phyloP scores from a whole-genome alignment of 2,113 vertebrate genomes.

The Trogon surrucura region DNA sequence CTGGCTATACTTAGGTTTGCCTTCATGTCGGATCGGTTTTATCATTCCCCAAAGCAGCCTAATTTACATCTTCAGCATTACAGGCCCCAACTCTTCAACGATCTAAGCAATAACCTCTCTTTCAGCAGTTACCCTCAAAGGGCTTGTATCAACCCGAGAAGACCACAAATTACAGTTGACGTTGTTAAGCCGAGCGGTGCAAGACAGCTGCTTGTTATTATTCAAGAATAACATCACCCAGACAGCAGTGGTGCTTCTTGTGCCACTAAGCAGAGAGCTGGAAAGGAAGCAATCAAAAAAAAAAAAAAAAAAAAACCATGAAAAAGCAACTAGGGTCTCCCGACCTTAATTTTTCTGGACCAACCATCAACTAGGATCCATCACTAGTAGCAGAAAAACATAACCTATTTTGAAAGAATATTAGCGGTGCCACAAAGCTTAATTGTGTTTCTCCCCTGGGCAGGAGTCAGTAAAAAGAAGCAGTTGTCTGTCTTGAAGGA shows the following conservation, averaged over 20 bases:
- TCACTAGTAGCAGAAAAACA: neutral
- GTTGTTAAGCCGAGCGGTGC: neutral
- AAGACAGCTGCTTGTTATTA: neutral
- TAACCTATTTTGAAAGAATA: neutral
- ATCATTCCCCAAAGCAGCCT: constrained; percentile 2
- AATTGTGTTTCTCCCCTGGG: neutral
- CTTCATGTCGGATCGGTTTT: constrained; percentile 23
- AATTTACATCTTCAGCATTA: constrained; percentile 22
- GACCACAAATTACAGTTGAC: neutral
- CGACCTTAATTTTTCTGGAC: neutral
- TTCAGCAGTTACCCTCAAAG: neutral
- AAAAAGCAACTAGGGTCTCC: neutral
- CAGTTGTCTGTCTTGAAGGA: neutral
- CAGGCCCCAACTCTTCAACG: neutral
- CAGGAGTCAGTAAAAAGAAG: neutral
- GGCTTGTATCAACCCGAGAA: neutral
- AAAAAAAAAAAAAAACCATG: neutral
- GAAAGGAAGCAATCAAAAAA: neutral
- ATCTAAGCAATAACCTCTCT: neutral
- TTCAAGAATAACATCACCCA: neutral
- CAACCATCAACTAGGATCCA: neutral
- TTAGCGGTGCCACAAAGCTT: neutral
- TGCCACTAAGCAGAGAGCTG: neutral
- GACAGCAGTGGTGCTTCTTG: neutral
- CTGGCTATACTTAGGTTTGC: constrained; percentile 43